Percentiles rank a stretch among this genome's conserved stretches.
Evolutionary conservation across 1,140 invertebrate species (phyloP).

Genomic region (Brachionus plicatilis): DNA sequence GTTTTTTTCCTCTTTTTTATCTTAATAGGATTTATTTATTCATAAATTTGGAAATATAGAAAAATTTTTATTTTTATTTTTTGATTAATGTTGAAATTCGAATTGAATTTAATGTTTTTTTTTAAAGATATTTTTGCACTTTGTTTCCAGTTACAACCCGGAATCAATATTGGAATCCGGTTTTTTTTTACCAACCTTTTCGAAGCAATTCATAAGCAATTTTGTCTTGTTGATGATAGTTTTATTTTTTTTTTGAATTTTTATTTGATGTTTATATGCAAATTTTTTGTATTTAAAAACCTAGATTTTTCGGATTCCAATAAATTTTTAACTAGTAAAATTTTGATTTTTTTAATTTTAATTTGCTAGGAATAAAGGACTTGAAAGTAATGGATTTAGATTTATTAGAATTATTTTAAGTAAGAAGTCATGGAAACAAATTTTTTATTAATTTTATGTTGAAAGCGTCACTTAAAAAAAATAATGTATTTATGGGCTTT

Average conservation of each 20-base stretch:
- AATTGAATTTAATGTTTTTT: neutral
- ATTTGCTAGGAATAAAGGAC: neutral
- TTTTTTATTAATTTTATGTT: too few species aligned
- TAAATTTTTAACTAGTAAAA: neutral
- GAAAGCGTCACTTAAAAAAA: too few species aligned
- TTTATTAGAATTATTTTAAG: neutral
- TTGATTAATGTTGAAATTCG: too few species aligned
- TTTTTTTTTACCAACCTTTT: neutral
- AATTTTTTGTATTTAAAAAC: neutral
- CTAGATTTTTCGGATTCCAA: neutral
- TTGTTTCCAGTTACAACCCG: neutral
- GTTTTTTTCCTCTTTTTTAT: neutral
- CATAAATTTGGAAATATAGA: neutral
- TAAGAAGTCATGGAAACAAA: neutral
- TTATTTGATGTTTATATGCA: neutral
- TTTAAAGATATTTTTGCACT: neutral
- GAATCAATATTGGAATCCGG: neutral
- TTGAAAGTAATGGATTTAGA: neutral
- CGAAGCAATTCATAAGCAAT: neutral
- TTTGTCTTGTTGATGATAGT: neutral
- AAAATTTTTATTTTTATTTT: neutral
- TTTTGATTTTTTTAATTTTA: neutral
- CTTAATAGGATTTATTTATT: neutral
- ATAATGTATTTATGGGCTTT: too few species aligned
- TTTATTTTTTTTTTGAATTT: neutral